Evolutionary conservation across 2,888 invertebrate genomes (phyloP), one percentile per base, ranked within the genome.

Genomic region (Trichopria drosophilae): DNA sequence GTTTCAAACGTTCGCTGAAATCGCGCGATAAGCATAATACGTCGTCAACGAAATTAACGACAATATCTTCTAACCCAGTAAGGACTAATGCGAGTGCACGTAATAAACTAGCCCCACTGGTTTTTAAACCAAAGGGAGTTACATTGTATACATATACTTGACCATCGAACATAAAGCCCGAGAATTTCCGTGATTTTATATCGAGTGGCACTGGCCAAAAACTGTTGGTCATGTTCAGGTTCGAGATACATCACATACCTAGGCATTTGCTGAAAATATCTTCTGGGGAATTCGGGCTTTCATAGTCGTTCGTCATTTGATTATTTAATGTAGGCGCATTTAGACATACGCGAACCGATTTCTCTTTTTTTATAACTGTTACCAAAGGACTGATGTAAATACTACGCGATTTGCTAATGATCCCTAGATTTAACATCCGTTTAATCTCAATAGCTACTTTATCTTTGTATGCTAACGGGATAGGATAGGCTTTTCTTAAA

Each of bases 171-270:
- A 31, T 7, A 3, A 5, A 6, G 6, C 10, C 2, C 2, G 3
- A 15, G 2, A 13, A 13, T 31, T 15, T 31, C 31, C 13, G 13
- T n/a, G n/a, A n/a, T n/a, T n/a, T n/a, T n/a, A n/a, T n/a, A n/a
- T n/a, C n/a, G 2, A 62, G 23, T 0, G 58, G 55, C 0, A 61
- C 44, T 22, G 60, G 59, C 62, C 59, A 61, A 20, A 60, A 62
- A 12, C 60, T 60, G 4, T 37, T 46, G 0, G 41, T 51, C 18
- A 62, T 7, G 44, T 61, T 58, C 1, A 62, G 15, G 3, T 44
- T 51, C 0, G 55, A 53, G 20, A 57, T 52, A 7, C 20, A 39
- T 2, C 23, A 16, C 4, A 20, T 23, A 9, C 41, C 34, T 42
- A 15, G 19, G 20, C 48, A 61, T 40, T 37, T 35, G n/a, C 6